A percentile compares a stretch with the other conserved stretches of the same genome.
These are phyloP conservation scores for Apis laboriosa DNA, from an alignment of 1,140 invertebrate species.

Conservation along the genomic window DNA sequence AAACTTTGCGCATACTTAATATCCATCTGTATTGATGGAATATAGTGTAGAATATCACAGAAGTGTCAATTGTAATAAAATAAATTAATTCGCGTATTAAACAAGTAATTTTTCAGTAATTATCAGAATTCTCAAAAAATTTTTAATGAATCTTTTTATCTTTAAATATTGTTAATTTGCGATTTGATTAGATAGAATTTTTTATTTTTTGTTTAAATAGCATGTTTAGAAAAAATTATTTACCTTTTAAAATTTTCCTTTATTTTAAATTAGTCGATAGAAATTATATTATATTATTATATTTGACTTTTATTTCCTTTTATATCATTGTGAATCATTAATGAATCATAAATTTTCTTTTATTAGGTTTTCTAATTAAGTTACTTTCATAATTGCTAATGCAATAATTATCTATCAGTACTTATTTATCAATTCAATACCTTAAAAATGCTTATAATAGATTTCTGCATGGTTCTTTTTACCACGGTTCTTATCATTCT, in stretches of 20 bases:
- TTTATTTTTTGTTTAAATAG: background rate
- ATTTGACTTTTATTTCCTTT: background rate
- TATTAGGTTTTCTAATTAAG: background rate
- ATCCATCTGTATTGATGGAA: background rate
- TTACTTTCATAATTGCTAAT: background rate
- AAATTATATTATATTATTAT: background rate
- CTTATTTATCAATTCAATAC: constrained; percentile 10
- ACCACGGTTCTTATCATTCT: background rate
- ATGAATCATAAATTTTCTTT: background rate
- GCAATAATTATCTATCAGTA: background rate
- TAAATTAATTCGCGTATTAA: background rate
- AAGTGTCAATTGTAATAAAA: background rate
- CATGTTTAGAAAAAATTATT: background rate
- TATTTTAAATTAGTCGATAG: background rate
- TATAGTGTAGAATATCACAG: background rate
- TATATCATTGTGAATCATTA: background rate
- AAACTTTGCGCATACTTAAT: constrained; percentile 2
- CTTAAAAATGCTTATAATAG: background rate
- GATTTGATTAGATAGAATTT: background rate
- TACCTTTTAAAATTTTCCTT: background rate
- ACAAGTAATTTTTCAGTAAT: background rate
- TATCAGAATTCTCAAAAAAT: background rate
- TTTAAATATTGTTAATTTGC: background rate
- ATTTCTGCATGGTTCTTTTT: background rate
- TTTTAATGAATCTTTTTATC: background rate